Evolutionary conservation across 1,140 invertebrate species (phyloP).

Genomic region (Trachelipus rathkii): DNA sequence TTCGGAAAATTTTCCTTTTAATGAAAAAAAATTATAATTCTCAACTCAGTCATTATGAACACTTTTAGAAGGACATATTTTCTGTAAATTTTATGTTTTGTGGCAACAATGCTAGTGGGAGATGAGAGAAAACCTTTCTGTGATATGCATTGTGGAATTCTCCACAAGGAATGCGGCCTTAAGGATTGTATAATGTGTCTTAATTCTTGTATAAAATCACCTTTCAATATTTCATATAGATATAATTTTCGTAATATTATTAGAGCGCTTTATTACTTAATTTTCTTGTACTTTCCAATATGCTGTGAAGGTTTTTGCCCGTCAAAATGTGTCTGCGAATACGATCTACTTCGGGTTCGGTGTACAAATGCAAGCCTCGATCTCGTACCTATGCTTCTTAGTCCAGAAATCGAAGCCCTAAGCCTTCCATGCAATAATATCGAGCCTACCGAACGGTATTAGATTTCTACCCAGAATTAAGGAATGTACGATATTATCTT

Average conservation of each 20-base stretch:
- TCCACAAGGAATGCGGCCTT: not conserved
- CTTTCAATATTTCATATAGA: too few species aligned
- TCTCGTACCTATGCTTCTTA: constrained; percentile 83
- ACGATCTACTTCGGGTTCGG: constrained; percentile 78
- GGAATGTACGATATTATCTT: constrained; percentile 48
- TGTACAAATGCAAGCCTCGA: constrained; percentile 79
- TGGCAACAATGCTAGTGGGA: not conserved
- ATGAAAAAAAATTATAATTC: too few species aligned
- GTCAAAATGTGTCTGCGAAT: constrained; percentile 74
- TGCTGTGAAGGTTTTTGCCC: constrained; percentile 61
- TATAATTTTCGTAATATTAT: too few species aligned
- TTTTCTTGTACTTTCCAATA: not conserved
- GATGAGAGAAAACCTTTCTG: not conserved
- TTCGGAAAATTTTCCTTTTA: too few species aligned
- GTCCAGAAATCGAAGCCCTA: constrained; percentile 69
- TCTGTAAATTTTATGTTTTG: too few species aligned
- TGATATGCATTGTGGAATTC: not conserved
- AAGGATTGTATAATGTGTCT: not conserved
- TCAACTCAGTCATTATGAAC: too few species aligned
- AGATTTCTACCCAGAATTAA: constrained; percentile 48
- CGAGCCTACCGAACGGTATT: constrained; percentile 41
- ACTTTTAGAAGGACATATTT: too few species aligned
- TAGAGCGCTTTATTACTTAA: not conserved
- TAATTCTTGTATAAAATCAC: too few species aligned
- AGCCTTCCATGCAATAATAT: constrained; percentile 33